Base-by-base conservation (phyloP, 2,888 invertebrate genomes). In the Lathronympha strigana region DNA sequence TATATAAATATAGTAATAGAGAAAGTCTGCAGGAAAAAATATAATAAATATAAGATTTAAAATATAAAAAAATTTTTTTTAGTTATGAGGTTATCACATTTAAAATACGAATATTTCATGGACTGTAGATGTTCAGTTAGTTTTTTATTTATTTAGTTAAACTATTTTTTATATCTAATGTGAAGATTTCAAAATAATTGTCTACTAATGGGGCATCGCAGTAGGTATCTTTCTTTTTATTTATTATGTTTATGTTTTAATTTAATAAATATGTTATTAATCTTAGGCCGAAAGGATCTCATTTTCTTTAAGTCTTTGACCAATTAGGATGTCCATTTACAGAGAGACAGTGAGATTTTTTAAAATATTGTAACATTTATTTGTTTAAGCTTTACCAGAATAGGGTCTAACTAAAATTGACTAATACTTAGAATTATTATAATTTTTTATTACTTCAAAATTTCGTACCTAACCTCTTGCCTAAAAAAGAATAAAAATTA, bases 271-370 rank as follows among this genome's bases (percentile, higher is more conserved):
- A 60, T 60, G 51, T 60, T 53, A 19, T 21, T 43, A 45, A 19
- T 51, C n/a, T 45, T 21, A 64, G 51, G 51, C 43, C 23, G 43
- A 47, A 60, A 21, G 21, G 60, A 64, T 64, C 64, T 64, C 64
- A 60, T 64, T 53, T 53, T 58, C n/a, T 11, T 58, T 58, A 57
- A 57, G 50, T 33, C 25, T 45, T 54, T 58, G 63, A 63, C 57
- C 63, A 63, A 63, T 38, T 51, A 43, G n/a, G 13, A 13, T 38
- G 50, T 50, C 50, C 50, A 25, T 38, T 3, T 28, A 55, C n/a
- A 19, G n/a, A 15, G 15, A 13, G 23, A 13, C 19, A 57, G 57
- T 57, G 43, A 45, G 28, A 40, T 17, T 40, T 28, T 43, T 43
- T 23, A 31, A 9, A 5, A n/a, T 47, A n/a, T 51, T 15, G 28